Conservation (phyloP, 2,797 vertebrate species). For the Pteronotus mesoamericanus region DNA sequence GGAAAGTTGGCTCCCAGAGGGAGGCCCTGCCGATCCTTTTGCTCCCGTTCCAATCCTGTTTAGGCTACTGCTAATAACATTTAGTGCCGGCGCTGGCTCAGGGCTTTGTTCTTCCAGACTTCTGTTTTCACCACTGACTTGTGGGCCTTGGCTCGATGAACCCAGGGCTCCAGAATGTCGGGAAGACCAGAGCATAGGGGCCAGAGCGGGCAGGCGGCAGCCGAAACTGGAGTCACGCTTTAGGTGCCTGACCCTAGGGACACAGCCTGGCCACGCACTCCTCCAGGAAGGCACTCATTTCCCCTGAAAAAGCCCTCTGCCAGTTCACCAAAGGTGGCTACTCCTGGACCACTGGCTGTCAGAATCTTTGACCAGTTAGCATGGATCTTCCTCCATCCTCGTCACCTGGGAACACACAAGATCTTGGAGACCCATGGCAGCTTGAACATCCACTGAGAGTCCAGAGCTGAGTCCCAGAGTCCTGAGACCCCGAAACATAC, state of each 20-base stretch:
- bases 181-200: background rate
- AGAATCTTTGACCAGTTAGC: background rate
- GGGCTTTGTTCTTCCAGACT: conserved; percentile 15
- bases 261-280: background rate
- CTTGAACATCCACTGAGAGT: background rate
- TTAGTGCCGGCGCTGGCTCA: background rate
- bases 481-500: background rate
- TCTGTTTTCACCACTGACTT: conserved; percentile 28
- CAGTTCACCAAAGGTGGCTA: background rate
- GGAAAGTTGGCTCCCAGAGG: conserved; percentile 47
- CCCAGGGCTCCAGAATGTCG: background rate
- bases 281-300: background rate
- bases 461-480: background rate
- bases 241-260: background rate
- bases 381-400: background rate
- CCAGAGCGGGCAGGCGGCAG: background rate
- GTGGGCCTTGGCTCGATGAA: background rate
- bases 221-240: fast-evolving
- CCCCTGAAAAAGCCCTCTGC: background rate
- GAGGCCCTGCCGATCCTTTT: background rate
- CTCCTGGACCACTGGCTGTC: background rate
- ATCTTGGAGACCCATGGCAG: background rate
- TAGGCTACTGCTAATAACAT: conserved; percentile 61
- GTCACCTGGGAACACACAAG: background rate
- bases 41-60: conserved; percentile 27